These are phyloP conservation scores for Polyommatus iphigenia DNA, from an alignment of 2,888 invertebrate genomes.

Conservation along the genomic window DNA sequence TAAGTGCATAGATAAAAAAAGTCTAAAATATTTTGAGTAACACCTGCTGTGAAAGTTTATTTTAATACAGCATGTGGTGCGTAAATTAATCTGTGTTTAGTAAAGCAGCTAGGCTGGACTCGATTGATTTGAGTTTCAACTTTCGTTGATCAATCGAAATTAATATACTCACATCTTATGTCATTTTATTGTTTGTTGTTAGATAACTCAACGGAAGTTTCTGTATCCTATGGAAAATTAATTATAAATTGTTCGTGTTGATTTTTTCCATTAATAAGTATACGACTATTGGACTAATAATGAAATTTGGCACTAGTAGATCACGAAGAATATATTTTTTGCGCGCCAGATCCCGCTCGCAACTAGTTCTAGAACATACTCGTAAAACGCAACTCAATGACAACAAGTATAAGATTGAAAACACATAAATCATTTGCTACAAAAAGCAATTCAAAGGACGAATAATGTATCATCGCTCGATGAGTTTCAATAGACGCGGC, in stretches of 20 bases:
- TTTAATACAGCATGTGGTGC: neutral
- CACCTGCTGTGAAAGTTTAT: conserved; percentile 5
- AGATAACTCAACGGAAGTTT: no score
- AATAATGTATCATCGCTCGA: conserved; percentile 49
- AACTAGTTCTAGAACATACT: neutral
- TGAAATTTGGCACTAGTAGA: neutral
- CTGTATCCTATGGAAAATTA: neutral
- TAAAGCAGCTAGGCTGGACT: neutral
- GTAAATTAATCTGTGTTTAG: neutral
- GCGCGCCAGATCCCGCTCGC: neutral
- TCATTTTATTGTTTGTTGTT: no score
- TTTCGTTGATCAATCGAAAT: neutral
- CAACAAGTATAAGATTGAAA: conserved; percentile 1
- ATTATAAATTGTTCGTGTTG: neutral
- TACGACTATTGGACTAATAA: neutral
- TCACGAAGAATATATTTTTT: neutral
- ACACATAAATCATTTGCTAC: conserved; percentile 4
- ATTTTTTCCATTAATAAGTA: neutral
- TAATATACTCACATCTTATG: no score
- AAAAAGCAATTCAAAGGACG: conserved; percentile 46
- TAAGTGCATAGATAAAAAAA: neutral
- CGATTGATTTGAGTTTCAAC: neutral
- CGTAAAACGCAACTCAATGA: conserved; percentile 6
- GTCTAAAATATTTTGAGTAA: neutral
- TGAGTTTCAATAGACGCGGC: conserved; percentile 52